Base-by-base conservation (phyloP, 2,113 vertebrate genomes). In the Hassar affinis region DNA sequence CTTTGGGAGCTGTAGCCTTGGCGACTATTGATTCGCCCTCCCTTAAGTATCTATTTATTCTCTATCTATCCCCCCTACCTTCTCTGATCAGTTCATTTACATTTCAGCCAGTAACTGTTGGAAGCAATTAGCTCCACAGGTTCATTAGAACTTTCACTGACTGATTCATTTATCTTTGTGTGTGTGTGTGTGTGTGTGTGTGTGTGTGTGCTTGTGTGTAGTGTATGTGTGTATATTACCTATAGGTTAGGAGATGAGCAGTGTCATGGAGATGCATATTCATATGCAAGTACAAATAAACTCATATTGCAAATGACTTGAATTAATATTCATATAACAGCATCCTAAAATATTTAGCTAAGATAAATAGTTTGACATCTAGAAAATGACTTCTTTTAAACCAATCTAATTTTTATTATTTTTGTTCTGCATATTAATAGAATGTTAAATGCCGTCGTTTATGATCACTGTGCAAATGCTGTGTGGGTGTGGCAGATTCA, bases 111-210 rank as follows among this genome's bases (percentile, higher is more conserved):
- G 92, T 91, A 92, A 87, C 90, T 88, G 89, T 92, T 91, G 81
- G 84, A 90, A 90, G 92, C 93, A 95, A 93, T 94, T 94, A 93
- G 90, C 91, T 92, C 91, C 90, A 93, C 80, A 90, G 90, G 92
- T 95, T 91, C 92, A 94, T 93, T 93, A 93, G 91, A 85, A 79
- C 92, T 90, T 89, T 92, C 92, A 92, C 87, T 92, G 90, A 92
- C 92, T 91, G 91, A 92, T 94, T 91, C 93, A 94, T 94, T 93
- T 88, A 93, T 94, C 93, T 93, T 90, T 80, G 45, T 79, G 78
- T 85, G 84, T 68, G 49, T 68, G 71, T 75, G 62, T 68, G 54
- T 59, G 83, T n/a, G n/a, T n/a, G n/a, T n/a, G n/a, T 80, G 45
- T 79, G 78, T 85, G 84, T 68, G 49, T 68, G 71, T 75, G n/a